phyloP scores from a whole-genome alignment of 2,888 invertebrate genomes.

The Agrochola litura region DNA sequence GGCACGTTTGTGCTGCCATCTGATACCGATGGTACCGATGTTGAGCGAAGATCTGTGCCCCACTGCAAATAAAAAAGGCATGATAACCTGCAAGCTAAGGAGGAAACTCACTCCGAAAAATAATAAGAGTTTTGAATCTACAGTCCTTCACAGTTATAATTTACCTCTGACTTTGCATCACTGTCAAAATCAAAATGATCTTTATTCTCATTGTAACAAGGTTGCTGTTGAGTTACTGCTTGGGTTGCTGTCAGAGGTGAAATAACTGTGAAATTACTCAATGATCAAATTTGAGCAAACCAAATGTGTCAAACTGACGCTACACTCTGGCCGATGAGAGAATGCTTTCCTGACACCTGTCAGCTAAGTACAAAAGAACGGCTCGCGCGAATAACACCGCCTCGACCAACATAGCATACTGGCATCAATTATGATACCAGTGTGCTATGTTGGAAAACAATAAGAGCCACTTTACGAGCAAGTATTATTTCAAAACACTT shows the following conservation, averaged over 20 bases:
- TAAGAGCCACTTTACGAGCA: too few species aligned
- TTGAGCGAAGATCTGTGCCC: conserved; percentile 61
- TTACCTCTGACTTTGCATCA: background rate
- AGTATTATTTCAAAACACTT: too few species aligned
- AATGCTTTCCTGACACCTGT: too few species aligned
- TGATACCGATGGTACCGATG: conserved; percentile 48
- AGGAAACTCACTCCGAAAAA: background rate
- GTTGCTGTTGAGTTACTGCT: background rate
- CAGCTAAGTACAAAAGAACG: too few species aligned
- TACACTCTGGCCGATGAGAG: too few species aligned
- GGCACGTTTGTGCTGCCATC: conserved; percentile 59
- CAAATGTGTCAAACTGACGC: background rate
- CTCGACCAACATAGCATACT: too few species aligned
- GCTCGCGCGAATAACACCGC: too few species aligned
- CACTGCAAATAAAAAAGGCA: conserved; percentile 55
- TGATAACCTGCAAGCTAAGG: background rate
- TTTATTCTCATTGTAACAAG: background rate
- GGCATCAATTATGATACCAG: too few species aligned
- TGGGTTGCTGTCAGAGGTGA: background rate
- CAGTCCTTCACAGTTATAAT: background rate
- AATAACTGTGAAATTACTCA: background rate
- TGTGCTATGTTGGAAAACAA: too few species aligned
- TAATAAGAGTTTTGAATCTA: background rate
- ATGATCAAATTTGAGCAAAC: background rate
- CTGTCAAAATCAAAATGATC: background rate